Conservation (phyloP, 1,140 invertebrate species). For the Colletes gigas region DNA sequence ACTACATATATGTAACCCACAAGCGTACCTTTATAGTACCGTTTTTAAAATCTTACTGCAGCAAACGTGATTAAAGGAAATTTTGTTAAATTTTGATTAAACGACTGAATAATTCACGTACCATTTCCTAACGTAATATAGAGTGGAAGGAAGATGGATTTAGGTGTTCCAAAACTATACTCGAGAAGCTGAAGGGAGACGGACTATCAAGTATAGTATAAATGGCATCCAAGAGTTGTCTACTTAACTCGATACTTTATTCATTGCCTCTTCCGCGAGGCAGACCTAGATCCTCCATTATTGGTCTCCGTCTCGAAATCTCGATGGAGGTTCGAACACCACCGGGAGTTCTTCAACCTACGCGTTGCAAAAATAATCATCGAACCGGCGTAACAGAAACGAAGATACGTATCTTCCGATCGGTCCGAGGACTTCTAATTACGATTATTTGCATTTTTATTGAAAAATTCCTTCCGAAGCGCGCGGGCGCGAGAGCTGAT, state of each 20-base stretch:
- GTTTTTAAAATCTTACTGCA: too few species aligned
- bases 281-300: slow-evolving; percentile 21
- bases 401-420: slow-evolving; percentile 18
- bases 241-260: slow-evolving; percentile 56
- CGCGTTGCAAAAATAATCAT: not conserved
- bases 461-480: slow-evolving; percentile 43
- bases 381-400: not conserved
- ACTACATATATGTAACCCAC: too few species aligned
- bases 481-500: not conserved
- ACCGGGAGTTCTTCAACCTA: not conserved
- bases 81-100: too few species aligned
- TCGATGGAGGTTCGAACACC: not conserved
- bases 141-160: too few species aligned
- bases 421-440: slow-evolving; percentile 26
- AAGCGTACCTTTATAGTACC: too few species aligned
- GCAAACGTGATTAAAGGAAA: too few species aligned
- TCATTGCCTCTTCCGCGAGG: slow-evolving; percentile 37
- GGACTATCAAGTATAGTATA: not conserved
- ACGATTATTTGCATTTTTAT: slow-evolving; percentile 52
- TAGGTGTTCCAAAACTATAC: too few species aligned
- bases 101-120: too few species aligned
- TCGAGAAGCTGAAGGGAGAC: not conserved
- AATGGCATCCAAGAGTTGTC: slow-evolving; percentile 13
- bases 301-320: slow-evolving; percentile 21
- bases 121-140: not conserved